A percentile compares a stretch with the other conserved stretches of the same genome.
Evolutionary conservation across 2,888 invertebrate genomes (phyloP).

Genomic region (Coremacera marginata): DNA sequence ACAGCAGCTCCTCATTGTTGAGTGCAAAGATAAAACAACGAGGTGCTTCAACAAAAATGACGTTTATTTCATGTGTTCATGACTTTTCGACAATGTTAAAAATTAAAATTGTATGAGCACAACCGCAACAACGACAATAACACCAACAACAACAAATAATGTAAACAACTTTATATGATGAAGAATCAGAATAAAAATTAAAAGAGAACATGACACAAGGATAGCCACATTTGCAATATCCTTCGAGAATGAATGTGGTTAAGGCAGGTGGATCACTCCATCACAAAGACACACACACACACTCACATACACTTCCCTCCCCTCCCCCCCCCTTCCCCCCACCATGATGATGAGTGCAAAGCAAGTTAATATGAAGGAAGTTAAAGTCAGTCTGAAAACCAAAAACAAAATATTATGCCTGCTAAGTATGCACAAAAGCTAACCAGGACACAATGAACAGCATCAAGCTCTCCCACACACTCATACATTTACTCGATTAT

Average conservation of each 20-base stretch:
- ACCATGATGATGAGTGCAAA: neutral
- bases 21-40: neutral
- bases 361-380: neutral
- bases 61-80: neutral
- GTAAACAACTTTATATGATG: neutral
- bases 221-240: constrained; percentile 19
- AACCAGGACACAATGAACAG: too few species aligned
- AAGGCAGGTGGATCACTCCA: too few species aligned
- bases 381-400: neutral
- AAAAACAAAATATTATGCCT: neutral
- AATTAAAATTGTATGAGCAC: neutral
- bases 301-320: too few species aligned
- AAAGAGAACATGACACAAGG: constrained; percentile 13
- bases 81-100: constrained; percentile 12
- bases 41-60: neutral
- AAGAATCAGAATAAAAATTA: neutral
- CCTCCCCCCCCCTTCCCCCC: too few species aligned
- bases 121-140: neutral
- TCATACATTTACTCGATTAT: too few species aligned
- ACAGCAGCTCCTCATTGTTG: neutral
- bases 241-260: constrained; percentile 27
- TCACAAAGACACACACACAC: too few species aligned
- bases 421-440: constrained; percentile 2
- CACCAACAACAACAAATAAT: neutral
- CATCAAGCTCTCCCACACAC: too few species aligned